phyloP scores from a whole-genome alignment of 2,113 vertebrate genomes.

The Chloebia gouldiae region DNA sequence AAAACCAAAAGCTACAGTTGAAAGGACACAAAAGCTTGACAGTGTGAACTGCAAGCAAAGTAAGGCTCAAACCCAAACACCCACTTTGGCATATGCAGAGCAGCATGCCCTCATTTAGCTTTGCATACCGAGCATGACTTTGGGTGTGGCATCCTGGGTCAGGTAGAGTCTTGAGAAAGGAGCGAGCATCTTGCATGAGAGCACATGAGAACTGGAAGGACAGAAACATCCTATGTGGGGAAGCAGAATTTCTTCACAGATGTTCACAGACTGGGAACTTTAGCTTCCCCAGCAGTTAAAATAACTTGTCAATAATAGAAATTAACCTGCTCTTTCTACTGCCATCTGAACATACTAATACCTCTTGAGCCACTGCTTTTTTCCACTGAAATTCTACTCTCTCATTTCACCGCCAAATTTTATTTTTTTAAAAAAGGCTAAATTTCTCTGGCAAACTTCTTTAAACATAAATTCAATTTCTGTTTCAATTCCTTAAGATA shows the following conservation, averaged over 20 bases:
- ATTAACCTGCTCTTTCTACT: not conserved
- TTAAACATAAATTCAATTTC: not conserved
- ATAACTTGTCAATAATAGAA: not conserved
- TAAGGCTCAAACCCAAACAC: not conserved
- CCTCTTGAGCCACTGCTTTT: not conserved
- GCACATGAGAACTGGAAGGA: not conserved
- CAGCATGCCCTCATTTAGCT: not conserved
- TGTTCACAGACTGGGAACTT: not conserved
- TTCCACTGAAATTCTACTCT: not conserved
- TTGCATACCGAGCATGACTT: not conserved
- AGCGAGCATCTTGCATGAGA: not conserved
- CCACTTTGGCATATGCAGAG: not conserved
- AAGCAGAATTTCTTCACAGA: not conserved
- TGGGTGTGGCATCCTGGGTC: not conserved
- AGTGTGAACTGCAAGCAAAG: not conserved
- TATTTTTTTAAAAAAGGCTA: not conserved
- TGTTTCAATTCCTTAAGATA: not conserved
- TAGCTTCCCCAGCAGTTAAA: not conserved
- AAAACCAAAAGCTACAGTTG: not conserved
- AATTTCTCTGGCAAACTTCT: not conserved
- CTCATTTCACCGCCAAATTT: not conserved
- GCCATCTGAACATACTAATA: not conserved
- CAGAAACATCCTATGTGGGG: not conserved
- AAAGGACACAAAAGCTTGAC: not conserved
- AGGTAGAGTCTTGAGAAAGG: not conserved